phyloP scores from a whole-genome alignment of 2,113 vertebrate genomes.

The Falcunculus frontatus region DNA sequence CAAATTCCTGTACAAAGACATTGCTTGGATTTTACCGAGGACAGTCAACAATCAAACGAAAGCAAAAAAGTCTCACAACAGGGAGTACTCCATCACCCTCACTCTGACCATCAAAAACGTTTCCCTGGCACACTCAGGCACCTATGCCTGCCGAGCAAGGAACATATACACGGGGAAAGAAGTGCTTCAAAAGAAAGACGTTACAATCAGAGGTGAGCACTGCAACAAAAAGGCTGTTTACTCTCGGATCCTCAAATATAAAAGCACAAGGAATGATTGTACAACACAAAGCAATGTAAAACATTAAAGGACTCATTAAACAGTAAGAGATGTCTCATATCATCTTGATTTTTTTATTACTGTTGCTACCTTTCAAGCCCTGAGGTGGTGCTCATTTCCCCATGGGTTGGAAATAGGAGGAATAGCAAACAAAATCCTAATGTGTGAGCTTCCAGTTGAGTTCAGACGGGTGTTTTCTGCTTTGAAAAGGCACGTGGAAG shows the following conservation, averaged over 20 bases:
- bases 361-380: conserved; percentile 76
- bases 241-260: conserved; percentile 84
- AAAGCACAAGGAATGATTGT: conserved; percentile 81
- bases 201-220: conserved; percentile 88
- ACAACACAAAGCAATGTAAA: conserved; percentile 79
- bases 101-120: conserved; percentile 81
- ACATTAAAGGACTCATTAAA: conserved; percentile 82
- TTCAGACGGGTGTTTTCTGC: conserved; percentile 65
- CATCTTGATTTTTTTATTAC: conserved; percentile 78
- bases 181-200: conserved; percentile 79
- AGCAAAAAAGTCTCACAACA: conserved; percentile 59
- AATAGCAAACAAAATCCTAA: conserved; percentile 60
- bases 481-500: conserved; percentile 63
- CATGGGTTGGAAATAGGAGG: conserved; percentile 72
- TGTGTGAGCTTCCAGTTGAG: conserved; percentile 58
- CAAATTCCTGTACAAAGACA: conserved; percentile 85
- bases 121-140: conserved; percentile 81
- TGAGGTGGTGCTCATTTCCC: conserved; percentile 72
- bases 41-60: conserved; percentile 70
- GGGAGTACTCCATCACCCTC: conserved; percentile 79
- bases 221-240: conserved; percentile 80
- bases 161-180: conserved; percentile 83
- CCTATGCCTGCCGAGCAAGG: conserved; percentile 84
- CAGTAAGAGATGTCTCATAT: conserved; percentile 77
- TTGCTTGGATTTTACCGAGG: conserved; percentile 82